Evolutionary conservation across 2,888 invertebrate genomes (phyloP), one percentile per base, ranked within the genome.

Genomic region (Acanthosepion esculentum): DNA sequence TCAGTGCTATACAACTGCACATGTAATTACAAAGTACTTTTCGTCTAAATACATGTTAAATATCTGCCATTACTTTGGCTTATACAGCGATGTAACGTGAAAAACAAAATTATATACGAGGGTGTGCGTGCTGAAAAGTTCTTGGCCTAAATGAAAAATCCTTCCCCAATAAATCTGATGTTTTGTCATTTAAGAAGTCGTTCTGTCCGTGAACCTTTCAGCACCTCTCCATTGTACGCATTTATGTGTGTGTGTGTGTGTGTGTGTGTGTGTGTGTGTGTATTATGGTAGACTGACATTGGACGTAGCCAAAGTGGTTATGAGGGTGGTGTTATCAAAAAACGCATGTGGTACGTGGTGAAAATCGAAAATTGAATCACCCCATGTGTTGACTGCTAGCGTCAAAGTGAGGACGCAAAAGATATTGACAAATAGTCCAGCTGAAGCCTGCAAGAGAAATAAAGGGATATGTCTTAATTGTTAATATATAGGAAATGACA

Each of bases 341-440:
- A 95, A 95, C 5, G 48, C 94, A 48, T 1, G n/a, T 3, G 96
- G 96, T n/a, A 96, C 94, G 0, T 94, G 94, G 78, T 96, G 96
- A 94, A 96, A 96, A 53, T 96, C 94, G 94, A 96, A 96, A 50
- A 96, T 95, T 6, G 95, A 95, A 94, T 96, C 95, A 29, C 96
- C 96, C 95, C 96, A 96, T 23, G 96, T 96, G 93, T 96, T 96
- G 0, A 96, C 96, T 78, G 96, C 96, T n/a, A 96, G 95, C 29
- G 96, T 94, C 29, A 96, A 95, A 29, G 93, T 93, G 7, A 93
- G 48, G 48, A 93, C 92, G 18, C 92, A 93, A 18, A 96, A 33
- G 18, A 96, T 93, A 95, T 96, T 96, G 92, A 96, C 95, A 12
- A 96, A 59, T 48, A 96, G 95, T 7, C 96, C 96, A 33, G 95